Evolutionary conservation across 1,140 invertebrate species (phyloP), one percentile per base, ranked within the genome.

Genomic region (Hydropsyche tenuis): DNA sequence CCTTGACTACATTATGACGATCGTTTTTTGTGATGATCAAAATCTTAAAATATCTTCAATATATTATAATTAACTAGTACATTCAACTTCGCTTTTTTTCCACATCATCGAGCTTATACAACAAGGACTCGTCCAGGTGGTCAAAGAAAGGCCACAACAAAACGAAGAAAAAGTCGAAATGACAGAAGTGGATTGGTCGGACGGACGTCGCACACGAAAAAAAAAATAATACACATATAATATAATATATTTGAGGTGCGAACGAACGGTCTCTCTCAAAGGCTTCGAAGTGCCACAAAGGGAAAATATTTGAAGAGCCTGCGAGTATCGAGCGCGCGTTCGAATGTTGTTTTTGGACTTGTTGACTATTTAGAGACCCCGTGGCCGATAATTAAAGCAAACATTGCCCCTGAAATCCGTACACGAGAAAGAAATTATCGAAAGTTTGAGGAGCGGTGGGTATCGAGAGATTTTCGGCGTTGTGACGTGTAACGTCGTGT

Each of bases 261-360:
- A 22, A 20, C 56, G 20, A 60, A 60, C 56, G 56, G 22, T 3
- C 56, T 11, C 20, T 6, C 22, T 22, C 56, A 60, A 60, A 60
- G 56, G 22, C 56, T 9, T 22, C 30, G 22, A 22, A 12, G 6
- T 23, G 56, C 3, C 23, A 60, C 23, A 60, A 60, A 60, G 56
- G 56, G 22, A 60, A 60, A 60, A 60, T 60, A 60, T 60, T 60
- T 60, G 23, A 60, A 25, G 56, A 53, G 48, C 23, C 16, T 20
- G 20, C 16, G 22, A 53, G 51, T 53, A 22, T 22, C 51, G 20
- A 6, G 20, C 22, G 20, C 22, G 20, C 22, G 20, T 25, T 23
- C 9, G 23, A 60, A 60, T 60, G 56, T 60, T 60, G 56, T 60
- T 60, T 60, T 60, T 60, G 56, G 56, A 60, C 56, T 60, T 60